A percentile compares a stretch with the other conserved stretches of the same genome.
Evolutionary conservation across 2,888 invertebrate species (phyloP).

Genomic region (Diaperis boleti): DNA sequence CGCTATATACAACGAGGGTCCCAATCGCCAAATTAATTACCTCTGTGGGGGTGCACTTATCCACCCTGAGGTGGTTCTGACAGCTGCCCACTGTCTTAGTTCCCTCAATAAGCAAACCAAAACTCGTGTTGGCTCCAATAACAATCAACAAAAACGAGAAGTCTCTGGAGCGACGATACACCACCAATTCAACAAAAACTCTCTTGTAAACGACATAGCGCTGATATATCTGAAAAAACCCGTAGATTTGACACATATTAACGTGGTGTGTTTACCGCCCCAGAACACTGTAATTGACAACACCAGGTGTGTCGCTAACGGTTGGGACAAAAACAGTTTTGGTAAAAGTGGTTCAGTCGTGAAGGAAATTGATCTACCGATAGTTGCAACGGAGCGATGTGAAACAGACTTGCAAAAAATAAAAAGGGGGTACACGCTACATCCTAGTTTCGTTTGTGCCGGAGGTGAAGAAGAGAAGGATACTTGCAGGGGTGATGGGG

Average conservation of each 20-base stretch:
- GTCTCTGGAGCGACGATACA: slow-evolving; percentile 63
- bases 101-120: slow-evolving; percentile 41
- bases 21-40: not conserved
- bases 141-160: slow-evolving; percentile 78
- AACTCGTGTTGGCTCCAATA: slow-evolving; percentile 77
- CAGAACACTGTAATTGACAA: slow-evolving; percentile 22
- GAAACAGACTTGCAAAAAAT: slow-evolving; percentile 44
- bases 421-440: slow-evolving; percentile 67
- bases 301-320: slow-evolving; percentile 46
- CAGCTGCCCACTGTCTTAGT: slow-evolving; percentile 80
- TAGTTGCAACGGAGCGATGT: slow-evolving; percentile 45
- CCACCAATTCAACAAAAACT: slow-evolving; percentile 40
- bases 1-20: not conserved
- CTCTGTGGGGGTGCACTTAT: slow-evolving; percentile 82
- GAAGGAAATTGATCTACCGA: slow-evolving; percentile 49
- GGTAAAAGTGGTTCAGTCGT: slow-evolving; percentile 45
- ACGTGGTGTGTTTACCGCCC: slow-evolving; percentile 47
- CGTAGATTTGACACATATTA: slow-evolving; percentile 39
- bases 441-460: slow-evolving; percentile 69
- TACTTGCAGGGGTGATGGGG: slow-evolving; percentile 51
- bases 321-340: slow-evolving; percentile 49
- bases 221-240: slow-evolving; percentile 47
- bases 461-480: slow-evolving; percentile 62
- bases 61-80: slow-evolving; percentile 77
- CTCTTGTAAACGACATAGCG: slow-evolving; percentile 50